phyloP scores from a whole-genome alignment of 2,888 invertebrate species.

The Eupelmus urozonus region DNA sequence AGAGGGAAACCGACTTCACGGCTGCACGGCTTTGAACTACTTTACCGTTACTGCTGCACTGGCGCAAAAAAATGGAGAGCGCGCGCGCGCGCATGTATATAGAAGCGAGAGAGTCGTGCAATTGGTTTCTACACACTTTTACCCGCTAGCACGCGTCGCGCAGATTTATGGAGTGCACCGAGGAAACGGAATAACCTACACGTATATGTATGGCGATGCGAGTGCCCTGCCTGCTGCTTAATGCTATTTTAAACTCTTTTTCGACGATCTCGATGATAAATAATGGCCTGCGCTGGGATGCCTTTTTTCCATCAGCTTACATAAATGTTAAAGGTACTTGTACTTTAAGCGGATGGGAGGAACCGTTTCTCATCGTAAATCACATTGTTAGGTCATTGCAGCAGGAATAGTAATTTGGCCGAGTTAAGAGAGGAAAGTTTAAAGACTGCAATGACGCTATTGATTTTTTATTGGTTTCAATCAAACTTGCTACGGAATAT shows the following conservation, averaged over 20 bases:
- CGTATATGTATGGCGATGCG: neutral
- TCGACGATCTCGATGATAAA: neutral
- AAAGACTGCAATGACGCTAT: too few relatives aligned
- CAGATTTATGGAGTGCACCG: conserved; percentile 18
- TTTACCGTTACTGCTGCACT: conserved; percentile 13
- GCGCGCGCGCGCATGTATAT: neutral
- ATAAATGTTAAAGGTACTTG: neutral
- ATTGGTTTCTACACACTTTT: conserved; percentile 22
- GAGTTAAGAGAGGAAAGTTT: too few relatives aligned
- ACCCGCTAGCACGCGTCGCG: neutral
- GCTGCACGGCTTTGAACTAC: conserved; percentile 55
- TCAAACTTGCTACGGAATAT: too few relatives aligned
- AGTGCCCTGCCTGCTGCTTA: neutral
- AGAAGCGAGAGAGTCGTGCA: neutral
- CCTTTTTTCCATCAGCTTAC: neutral
- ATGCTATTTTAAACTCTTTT: neutral
- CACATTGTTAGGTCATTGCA: too few relatives aligned
- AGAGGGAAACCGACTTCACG: conserved; percentile 31
- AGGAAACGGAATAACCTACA: neutral
- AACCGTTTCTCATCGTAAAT: too few relatives aligned
- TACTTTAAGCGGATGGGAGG: too few relatives aligned
- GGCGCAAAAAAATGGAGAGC: conserved; percentile 30
- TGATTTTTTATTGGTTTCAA: too few relatives aligned
- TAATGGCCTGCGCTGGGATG: neutral
- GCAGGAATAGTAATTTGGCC: too few relatives aligned